Base-by-base conservation (phyloP, 2,113 vertebrate genomes). In the Todiramphus saurophagus region DNA sequence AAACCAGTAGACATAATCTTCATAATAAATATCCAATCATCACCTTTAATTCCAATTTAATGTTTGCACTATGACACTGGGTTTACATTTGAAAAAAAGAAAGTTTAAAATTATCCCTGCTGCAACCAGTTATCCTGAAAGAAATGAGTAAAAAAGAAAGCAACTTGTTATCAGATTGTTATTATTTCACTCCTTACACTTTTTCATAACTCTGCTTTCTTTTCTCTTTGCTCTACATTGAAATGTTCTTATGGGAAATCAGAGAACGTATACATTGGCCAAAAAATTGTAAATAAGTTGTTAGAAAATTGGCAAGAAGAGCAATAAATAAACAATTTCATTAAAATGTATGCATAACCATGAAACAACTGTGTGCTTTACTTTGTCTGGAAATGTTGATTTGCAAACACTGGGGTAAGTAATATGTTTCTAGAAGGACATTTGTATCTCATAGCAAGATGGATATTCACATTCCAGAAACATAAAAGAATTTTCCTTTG, bases 11-110 rank as follows among this genome's bases (percentile, higher is more conserved):
- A 76, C 70, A 83, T 55, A 68, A 10, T 83, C 77, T 79, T 53
- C 60, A 89, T 90, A 87, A 95, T 58, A 93, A 93, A 90, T 73
- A 95, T 14, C 28, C 59, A 88, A 41, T 31, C 78, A 79, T 44
- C 68, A 64, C 33, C 60, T 56, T 84, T 85, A 88, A 93, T 90
- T 94, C 53, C 53, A 90, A 56, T 67, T 80, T 89, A 89, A 78
- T 83, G 67, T 72, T 84, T 94, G 84, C 11, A 23, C 63, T 88
- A 48, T 0, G 1, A 94, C 37, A 66, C 30, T 74, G 41, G 2
- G 5, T 69, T 95, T 80, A 94, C 67, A 80, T 77, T 78, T 78
- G 4, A 5, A 5, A 3, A 11, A 39, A n/a, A 39, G 76, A 70
- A 63, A n/a, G 43, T 27, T 86, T 31, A 77, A 92, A 89, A 77